These are phyloP conservation scores for Egretta garzetta DNA, from an alignment of 2,113 vertebrate genomes.

Conservation along the genomic window DNA sequence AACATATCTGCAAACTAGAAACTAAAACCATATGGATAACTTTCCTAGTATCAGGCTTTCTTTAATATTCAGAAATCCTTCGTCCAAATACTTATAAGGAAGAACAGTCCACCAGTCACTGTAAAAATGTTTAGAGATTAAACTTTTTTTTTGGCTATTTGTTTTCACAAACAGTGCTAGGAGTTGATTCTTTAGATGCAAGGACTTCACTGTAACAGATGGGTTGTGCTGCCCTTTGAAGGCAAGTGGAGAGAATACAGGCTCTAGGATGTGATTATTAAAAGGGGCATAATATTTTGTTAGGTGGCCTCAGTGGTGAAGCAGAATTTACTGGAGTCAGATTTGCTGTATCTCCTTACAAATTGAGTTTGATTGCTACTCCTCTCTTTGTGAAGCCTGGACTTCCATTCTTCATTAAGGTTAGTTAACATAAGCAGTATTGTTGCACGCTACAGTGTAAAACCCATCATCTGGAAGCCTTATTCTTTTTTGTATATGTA, in stretches of 20 bases:
- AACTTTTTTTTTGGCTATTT: neutral
- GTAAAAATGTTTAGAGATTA: neutral
- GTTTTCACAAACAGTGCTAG: neutral
- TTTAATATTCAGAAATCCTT: neutral
- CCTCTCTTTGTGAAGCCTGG: conserved; percentile 92
- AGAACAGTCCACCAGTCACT: neutral
- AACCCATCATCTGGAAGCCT: neutral
- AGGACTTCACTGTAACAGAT: neutral
- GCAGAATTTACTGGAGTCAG: conserved; percentile 81
- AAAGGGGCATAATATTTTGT: neutral
- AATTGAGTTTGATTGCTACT: conserved; percentile 85
- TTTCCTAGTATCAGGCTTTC: neutral
- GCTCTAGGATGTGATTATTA: neutral
- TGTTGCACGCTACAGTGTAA: neutral
- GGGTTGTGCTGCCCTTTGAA: neutral
- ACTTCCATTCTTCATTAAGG: conserved; percentile 89
- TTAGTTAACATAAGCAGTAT: conserved; percentile 26
- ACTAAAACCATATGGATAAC: neutral
- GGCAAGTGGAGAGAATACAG: neutral
- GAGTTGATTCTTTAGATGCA: neutral
- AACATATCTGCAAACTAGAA: neutral
- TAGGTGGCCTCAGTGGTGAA: conserved; percentile 89
- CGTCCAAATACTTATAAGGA: neutral
- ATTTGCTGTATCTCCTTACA: conserved; percentile 86
- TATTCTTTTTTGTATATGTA: neutral